Conservation (phyloP, 1,140 invertebrate genomes). For the Melitaea cinxia region DNA sequence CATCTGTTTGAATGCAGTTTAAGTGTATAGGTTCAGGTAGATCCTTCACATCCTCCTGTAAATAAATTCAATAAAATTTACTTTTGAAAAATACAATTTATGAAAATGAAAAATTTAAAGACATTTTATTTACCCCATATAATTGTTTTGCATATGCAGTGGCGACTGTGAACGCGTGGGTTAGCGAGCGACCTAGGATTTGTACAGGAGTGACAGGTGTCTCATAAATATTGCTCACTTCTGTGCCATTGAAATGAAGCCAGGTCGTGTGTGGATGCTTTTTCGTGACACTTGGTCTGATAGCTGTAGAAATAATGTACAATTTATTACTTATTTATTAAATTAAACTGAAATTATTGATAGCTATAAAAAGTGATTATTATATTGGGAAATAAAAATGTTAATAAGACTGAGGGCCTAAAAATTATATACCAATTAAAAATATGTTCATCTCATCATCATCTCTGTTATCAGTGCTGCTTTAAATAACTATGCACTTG, state of each 20-base stretch:
- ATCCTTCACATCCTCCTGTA: constrained; percentile 84
- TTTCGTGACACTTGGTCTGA: constrained; percentile 68
- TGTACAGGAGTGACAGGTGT: constrained; percentile 85
- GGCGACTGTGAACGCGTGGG: constrained; percentile 88
- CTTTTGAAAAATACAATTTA: not conserved
- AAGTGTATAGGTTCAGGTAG: constrained; percentile 90
- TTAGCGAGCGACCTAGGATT: constrained; percentile 84
- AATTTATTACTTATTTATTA: not conserved
- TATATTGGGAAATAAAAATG: too few relatives aligned
- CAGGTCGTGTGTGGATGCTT: constrained; percentile 89
- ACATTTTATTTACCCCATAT: constrained; percentile 83
- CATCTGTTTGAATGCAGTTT: constrained; percentile 90
- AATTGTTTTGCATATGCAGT: constrained; percentile 86
- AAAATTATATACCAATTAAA: too few relatives aligned
- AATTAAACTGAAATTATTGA: not conserved
- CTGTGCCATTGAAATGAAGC: constrained; percentile 84
- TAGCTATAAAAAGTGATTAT: too few relatives aligned
- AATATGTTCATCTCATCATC: too few relatives aligned
- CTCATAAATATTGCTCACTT: constrained; percentile 86
- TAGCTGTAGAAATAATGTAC: constrained; percentile 78
- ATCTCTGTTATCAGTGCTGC: too few relatives aligned
- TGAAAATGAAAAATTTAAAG: not conserved
- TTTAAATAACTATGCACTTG: too few relatives aligned
- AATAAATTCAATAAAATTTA: constrained; percentile 37
- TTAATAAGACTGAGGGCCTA: too few relatives aligned